Conservation (phyloP, 2,797 vertebrate genomes). For the Acanthornis magna region DNA sequence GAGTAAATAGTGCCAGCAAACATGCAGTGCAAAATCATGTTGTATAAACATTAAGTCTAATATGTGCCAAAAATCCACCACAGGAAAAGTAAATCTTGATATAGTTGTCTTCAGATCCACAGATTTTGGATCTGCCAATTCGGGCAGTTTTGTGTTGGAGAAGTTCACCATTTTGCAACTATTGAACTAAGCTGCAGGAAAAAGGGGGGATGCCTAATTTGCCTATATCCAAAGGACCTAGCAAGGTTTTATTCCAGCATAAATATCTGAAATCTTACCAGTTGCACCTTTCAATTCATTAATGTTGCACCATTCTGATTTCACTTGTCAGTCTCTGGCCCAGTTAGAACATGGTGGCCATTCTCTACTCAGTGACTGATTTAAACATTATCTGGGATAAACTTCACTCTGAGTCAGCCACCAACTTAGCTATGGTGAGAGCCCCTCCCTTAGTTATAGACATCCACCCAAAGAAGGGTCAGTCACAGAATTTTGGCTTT, state of each 20-base stretch:
- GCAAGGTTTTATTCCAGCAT: background rate
- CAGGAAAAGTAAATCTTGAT: background rate
- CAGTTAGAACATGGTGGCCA: fast-evolving
- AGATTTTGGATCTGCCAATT: background rate
- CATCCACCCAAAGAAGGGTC: background rate
- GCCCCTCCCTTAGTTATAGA: background rate
- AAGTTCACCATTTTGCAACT: background rate
- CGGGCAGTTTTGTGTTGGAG: background rate
- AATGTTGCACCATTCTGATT: background rate
- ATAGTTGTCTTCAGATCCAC: background rate
- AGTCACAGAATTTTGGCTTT: background rate
- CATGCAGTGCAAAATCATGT: background rate
- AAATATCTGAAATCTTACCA: background rate
- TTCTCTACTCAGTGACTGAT: background rate
- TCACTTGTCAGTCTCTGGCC: background rate
- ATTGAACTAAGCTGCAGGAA: background rate
- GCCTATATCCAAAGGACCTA: background rate
- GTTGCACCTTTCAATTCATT: background rate
- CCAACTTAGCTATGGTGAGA: background rate
- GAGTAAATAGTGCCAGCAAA: background rate
- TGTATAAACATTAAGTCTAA: background rate
- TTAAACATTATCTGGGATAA: background rate
- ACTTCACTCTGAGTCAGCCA: background rate
- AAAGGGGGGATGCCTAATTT: background rate
- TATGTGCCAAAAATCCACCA: background rate